A percentile compares a stretch with the other conserved stretches of the same genome.
These are phyloP conservation scores for Eulemur albifrons DNA, from an alignment of 2,797 vertebrate species.

Conservation along the genomic window DNA sequence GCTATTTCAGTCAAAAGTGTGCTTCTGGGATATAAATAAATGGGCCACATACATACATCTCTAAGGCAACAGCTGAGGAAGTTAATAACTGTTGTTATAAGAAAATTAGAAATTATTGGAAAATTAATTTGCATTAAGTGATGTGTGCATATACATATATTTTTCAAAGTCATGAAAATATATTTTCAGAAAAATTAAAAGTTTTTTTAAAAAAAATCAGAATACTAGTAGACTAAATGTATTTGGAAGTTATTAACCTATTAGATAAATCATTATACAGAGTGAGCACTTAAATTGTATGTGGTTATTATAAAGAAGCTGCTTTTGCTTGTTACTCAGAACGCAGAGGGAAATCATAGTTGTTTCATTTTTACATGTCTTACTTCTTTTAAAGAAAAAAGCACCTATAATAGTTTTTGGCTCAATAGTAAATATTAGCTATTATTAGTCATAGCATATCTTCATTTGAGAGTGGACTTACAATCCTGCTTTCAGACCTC, in stretches of 20 bases:
- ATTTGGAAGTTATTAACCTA: neutral
- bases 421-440: neutral
- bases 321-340: neutral
- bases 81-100: neutral
- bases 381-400: neutral
- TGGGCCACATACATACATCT: constrained; percentile 13
- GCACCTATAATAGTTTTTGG: neutral
- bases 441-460: neutral
- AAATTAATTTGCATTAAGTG: constrained; percentile 28
- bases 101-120: neutral
- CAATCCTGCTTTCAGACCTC: neutral
- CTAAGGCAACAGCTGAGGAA: neutral
- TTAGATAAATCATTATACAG: neutral
- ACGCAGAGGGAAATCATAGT: neutral
- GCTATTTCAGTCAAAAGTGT: constrained; percentile 27
- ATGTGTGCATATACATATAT: neutral
- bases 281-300: neutral
- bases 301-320: neutral
- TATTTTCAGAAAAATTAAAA: constrained; percentile 12
- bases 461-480: neutral
- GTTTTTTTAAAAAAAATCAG: neutral
- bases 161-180: constrained; percentile 1
- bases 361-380: neutral
- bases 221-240: neutral
- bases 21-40: constrained; percentile 46